A percentile compares a stretch with the other conserved stretches of the same genome.
Evolutionary conservation across 2,797 vertebrate species (phyloP).

Genomic region (Meriones psammophilus): DNA sequence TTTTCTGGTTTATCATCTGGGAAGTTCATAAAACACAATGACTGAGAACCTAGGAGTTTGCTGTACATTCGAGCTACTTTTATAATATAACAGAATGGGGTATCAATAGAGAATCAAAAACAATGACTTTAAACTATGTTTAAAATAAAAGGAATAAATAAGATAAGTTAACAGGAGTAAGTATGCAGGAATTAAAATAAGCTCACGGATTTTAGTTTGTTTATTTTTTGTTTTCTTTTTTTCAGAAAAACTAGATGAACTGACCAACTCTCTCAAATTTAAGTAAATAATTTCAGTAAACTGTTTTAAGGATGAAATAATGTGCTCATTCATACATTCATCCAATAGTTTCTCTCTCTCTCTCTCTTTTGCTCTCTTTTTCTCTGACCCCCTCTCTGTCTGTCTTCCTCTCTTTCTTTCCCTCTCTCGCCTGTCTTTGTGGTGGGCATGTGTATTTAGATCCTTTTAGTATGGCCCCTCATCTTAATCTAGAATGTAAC

Average conservation of each 20-base stretch:
- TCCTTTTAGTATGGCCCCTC: neutral
- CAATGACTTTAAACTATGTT: neutral
- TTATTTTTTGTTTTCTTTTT: neutral
- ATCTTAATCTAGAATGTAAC: neutral
- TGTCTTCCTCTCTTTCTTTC: neutral
- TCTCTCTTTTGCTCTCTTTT: too few species aligned
- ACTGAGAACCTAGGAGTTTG: neutral
- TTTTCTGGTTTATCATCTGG: neutral
- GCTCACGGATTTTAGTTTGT: neutral
- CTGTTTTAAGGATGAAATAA: neutral
- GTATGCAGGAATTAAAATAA: neutral
- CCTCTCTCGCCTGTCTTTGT: neutral
- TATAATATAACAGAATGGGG: neutral
- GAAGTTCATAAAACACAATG: conserved; percentile 25
- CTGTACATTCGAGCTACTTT: neutral
- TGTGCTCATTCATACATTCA: neutral
- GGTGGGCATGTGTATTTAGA: neutral
- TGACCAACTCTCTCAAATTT: neutral
- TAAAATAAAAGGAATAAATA: neutral
- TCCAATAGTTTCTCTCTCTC: neutral
- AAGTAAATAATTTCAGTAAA: neutral
- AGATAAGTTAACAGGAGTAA: neutral
- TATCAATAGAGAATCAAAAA: neutral
- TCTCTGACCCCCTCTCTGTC: neutral
- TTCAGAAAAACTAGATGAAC: neutral